Evolutionary conservation across 2,797 vertebrate genomes (phyloP).

Genomic region (Mareca strepera): DNA sequence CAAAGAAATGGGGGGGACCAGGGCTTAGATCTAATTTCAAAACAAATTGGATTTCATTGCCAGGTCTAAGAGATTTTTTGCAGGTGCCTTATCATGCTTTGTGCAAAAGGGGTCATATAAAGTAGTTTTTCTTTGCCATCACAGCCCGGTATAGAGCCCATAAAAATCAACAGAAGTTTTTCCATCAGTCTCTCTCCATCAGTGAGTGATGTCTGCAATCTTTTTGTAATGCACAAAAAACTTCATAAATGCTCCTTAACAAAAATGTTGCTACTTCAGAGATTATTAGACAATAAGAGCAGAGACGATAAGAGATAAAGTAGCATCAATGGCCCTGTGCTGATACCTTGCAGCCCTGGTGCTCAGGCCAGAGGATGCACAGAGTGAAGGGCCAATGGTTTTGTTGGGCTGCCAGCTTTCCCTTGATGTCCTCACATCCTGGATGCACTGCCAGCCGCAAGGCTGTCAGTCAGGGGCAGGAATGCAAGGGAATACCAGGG

Average conservation of each 20-base stretch:
- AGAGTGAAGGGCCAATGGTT: not conserved
- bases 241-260: not conserved
- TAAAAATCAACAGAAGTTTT: not conserved
- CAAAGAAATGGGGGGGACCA: rapidly evolving
- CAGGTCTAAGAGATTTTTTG: not conserved
- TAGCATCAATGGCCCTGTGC: not conserved
- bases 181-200: not conserved
- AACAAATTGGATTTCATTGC: not conserved
- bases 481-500: not conserved
- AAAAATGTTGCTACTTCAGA: rapidly evolving
- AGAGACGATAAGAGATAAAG: not conserved
- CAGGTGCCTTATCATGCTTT: not conserved
- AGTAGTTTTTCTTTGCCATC: not conserved
- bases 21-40: not conserved
- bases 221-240: not conserved
- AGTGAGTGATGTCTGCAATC: not conserved
- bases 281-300: not conserved
- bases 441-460: not conserved
- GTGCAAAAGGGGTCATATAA: not conserved
- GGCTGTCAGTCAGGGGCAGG: not conserved
- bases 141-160: not conserved
- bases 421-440: not conserved
- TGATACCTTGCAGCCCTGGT: not conserved
- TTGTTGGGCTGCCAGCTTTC: rapidly evolving
- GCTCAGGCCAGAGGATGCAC: not conserved